phyloP scores from a whole-genome alignment of 2,888 invertebrate genomes.

The Scrobipalpa costella region DNA sequence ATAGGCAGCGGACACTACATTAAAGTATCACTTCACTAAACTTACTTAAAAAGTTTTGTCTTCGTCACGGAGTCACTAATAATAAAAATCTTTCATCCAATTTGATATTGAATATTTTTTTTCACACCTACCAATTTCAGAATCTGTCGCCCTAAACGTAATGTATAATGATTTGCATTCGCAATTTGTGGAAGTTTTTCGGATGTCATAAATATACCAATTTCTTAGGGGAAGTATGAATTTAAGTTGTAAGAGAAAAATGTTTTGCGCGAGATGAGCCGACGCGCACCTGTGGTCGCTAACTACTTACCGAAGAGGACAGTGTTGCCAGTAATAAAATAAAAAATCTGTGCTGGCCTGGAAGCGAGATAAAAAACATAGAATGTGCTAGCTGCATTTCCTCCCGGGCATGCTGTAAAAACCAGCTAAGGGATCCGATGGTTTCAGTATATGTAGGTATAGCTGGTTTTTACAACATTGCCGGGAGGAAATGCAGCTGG shows the following conservation, averaged over 20 bases:
- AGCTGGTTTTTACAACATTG: too few species aligned
- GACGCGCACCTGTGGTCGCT: constrained; percentile 64
- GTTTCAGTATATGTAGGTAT: not conserved
- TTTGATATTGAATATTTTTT: not conserved
- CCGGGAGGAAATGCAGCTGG: too few species aligned
- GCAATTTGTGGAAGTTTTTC: constrained; percentile 5
- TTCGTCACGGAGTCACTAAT: too few species aligned
- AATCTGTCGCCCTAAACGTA: not conserved
- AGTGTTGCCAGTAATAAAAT: not conserved
- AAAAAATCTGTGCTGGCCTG: too few species aligned
- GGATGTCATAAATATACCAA: constrained; percentile 53
- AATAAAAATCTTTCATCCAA: not conserved
- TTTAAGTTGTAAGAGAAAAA: constrained; percentile 67
- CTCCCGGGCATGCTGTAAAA: too few species aligned
- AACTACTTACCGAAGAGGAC: constrained; percentile 34
- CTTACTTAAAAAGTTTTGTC: too few species aligned
- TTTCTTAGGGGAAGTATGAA: constrained; percentile 58
- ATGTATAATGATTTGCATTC: not conserved
- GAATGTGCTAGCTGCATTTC: too few species aligned
- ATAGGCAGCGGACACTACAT: too few species aligned
- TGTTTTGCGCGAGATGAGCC: constrained; percentile 60
- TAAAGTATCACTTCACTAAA: too few species aligned
- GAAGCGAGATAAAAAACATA: too few species aligned
- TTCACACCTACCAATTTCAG: not conserved
- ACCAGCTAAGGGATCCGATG: too few species aligned